These are phyloP conservation scores for Copsychus sechellarum DNA, from an alignment of 2,113 vertebrate species.

Conservation along the genomic window DNA sequence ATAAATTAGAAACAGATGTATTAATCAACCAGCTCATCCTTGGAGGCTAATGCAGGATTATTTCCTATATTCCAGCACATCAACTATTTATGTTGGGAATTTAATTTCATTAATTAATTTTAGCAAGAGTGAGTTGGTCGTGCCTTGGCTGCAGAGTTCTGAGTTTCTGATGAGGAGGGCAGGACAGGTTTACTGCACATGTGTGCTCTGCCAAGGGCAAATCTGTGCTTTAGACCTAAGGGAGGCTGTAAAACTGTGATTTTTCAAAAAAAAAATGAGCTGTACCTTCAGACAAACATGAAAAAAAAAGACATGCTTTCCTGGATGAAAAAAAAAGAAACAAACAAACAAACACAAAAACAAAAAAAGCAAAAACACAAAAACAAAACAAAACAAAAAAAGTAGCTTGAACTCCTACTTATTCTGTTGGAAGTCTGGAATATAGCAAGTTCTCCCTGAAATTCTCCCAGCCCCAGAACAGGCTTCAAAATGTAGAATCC, in stretches of 20 bases:
- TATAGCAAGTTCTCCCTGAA: neutral
- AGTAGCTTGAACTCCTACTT: neutral
- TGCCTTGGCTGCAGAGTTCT: neutral
- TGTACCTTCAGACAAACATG: neutral
- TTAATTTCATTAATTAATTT: slow-evolving; percentile 53
- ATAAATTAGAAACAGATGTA: slow-evolving; percentile 48
- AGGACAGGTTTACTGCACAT: accelerated
- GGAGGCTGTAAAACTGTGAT: neutral
- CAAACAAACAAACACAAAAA: neutral
- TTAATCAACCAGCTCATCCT: slow-evolving; percentile 39
- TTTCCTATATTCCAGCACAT: slow-evolving; percentile 40
- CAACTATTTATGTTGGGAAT: slow-evolving; percentile 41
- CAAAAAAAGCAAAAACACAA: neutral
- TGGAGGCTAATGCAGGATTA: slow-evolving; percentile 38
- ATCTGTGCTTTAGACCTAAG: neutral
- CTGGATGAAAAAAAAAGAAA: neutral
- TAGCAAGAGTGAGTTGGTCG: neutral
- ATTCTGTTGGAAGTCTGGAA: neutral
- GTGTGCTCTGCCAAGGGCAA: neutral
- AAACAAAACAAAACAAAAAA: neutral
- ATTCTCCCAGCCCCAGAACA: neutral
- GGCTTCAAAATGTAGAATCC: neutral
- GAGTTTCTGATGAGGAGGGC: neutral
- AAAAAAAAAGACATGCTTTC: neutral
- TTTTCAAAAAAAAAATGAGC: too few species aligned